Percentiles rank a stretch among this genome's conserved stretches.
Conservation (phyloP, 2,888 invertebrate genomes). For the Cyaniris semiargus region DNA sequence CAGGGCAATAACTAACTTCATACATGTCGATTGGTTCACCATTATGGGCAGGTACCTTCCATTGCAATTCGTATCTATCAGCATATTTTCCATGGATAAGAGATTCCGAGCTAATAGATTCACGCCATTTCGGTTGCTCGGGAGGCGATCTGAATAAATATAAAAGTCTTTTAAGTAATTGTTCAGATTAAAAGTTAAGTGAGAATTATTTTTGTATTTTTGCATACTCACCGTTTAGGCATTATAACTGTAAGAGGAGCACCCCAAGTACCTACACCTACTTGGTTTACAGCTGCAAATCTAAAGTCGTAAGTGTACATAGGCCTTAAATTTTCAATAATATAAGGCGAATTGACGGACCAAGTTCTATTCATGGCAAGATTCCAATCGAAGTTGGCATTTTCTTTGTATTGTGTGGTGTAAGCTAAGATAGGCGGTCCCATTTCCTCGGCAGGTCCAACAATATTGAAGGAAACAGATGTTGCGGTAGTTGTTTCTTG, state of each 20-base stretch:
- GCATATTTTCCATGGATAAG: slow-evolving; percentile 81
- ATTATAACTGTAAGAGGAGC: slow-evolving; percentile 84
- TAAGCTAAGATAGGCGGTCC: slow-evolving; percentile 88
- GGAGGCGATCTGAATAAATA: slow-evolving; percentile 82
- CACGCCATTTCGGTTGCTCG: slow-evolving; percentile 81
- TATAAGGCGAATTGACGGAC: slow-evolving; percentile 89
- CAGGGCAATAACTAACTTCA: slow-evolving; percentile 89
- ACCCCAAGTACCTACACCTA: slow-evolving; percentile 89
- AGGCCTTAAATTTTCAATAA: slow-evolving; percentile 88
- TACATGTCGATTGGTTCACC: slow-evolving; percentile 93
- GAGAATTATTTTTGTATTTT: not conserved
- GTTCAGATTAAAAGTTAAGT: not conserved
- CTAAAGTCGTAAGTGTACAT: slow-evolving; percentile 89
- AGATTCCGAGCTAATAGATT: slow-evolving; percentile 67
- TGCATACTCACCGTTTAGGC: slow-evolving; percentile 79
- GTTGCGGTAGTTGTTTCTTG: slow-evolving; percentile 89
- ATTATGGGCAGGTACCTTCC: slow-evolving; percentile 93
- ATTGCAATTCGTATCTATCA: slow-evolving; percentile 89
- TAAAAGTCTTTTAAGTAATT: slow-evolving; percentile 31
- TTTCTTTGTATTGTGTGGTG: slow-evolving; percentile 87
- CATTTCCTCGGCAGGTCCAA: slow-evolving; percentile 86
- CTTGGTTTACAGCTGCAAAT: slow-evolving; percentile 92
- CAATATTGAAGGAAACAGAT: slow-evolving; percentile 89
- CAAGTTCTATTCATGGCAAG: slow-evolving; percentile 86
- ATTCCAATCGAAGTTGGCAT: slow-evolving; percentile 84